A percentile compares a stretch with the other conserved stretches of the same genome.
Conservation (phyloP, 2,888 invertebrate genomes). For the Drepanosiphum platanoidis region DNA sequence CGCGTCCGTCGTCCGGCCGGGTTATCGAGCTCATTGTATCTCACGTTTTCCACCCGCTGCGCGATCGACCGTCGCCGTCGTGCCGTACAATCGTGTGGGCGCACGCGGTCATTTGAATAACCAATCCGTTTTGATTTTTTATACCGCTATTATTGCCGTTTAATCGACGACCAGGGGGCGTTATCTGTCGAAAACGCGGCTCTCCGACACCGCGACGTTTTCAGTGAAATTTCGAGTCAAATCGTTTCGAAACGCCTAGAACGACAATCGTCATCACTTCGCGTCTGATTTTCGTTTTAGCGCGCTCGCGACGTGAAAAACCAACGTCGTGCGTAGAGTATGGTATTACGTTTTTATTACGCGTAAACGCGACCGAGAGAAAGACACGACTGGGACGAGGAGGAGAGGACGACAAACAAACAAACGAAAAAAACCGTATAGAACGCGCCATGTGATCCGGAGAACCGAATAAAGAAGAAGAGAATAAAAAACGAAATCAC, state of each 20-base stretch:
- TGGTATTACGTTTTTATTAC: background rate
- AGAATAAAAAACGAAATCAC: constrained; percentile 29
- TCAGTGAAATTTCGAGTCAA: no score
- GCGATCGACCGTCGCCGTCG: constrained; percentile 6
- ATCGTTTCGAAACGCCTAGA: no score
- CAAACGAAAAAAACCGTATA: no score
- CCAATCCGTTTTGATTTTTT: no score
- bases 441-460: no score
- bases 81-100: background rate
- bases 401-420: no score
- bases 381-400: background rate
- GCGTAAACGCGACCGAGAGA: background rate
- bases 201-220: background rate
- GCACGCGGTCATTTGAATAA: constrained; percentile 28
- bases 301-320: no score
- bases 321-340: background rate
- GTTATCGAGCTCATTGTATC: constrained; percentile 44
- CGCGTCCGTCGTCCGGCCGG: constrained; percentile 25
- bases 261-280: background rate
- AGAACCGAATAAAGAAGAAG: background rate
- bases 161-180: background rate
- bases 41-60: constrained; percentile 58
- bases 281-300: background rate
- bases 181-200: background rate
- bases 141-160: constrained; percentile 2